phyloP scores from a whole-genome alignment of 2,888 invertebrate genomes.

The Mythimna albipuncta region DNA sequence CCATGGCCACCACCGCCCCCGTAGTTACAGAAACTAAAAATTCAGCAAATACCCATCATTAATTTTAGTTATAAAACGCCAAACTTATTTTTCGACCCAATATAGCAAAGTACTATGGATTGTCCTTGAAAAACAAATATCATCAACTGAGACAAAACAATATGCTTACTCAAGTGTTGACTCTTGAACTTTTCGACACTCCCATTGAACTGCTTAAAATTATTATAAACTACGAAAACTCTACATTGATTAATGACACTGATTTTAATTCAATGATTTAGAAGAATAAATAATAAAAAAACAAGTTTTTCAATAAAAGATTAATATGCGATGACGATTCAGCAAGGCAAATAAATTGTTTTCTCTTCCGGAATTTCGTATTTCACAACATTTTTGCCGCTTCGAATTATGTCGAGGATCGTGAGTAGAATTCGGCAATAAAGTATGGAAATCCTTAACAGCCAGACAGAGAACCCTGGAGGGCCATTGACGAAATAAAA shows the following conservation, averaged over 20 bases:
- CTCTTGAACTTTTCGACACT: constrained; percentile 56
- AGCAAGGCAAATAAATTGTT: not conserved
- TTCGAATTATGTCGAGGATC: constrained; percentile 31
- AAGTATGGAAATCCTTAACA: constrained; percentile 68
- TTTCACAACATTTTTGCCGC: constrained; percentile 28
- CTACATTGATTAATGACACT: constrained; percentile 52
- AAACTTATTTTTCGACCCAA: not conserved
- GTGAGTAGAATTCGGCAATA: constrained; percentile 61
- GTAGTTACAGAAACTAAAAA: constrained; percentile 3
- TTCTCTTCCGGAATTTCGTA: not conserved
- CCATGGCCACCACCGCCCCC: too few relatives aligned
- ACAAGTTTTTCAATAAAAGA: constrained; percentile 19
- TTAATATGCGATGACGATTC: not conserved
- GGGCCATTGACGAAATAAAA: constrained; percentile 59
- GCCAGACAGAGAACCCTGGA: constrained; percentile 48
- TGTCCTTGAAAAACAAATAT: constrained; percentile 25
- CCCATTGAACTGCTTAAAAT: constrained; percentile 24
- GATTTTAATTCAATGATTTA: constrained; percentile 51
- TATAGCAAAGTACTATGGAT: not conserved
- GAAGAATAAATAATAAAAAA: constrained; percentile 23
- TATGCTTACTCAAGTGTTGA: constrained; percentile 36
- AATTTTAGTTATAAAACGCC: not conserved
- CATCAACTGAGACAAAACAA: constrained; percentile 19
- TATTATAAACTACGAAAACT: constrained; percentile 39
- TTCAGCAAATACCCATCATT: not conserved